Conservation (phyloP, 53 echinoderm and acorn worm genomes). For the Henricia sp. region DNA sequence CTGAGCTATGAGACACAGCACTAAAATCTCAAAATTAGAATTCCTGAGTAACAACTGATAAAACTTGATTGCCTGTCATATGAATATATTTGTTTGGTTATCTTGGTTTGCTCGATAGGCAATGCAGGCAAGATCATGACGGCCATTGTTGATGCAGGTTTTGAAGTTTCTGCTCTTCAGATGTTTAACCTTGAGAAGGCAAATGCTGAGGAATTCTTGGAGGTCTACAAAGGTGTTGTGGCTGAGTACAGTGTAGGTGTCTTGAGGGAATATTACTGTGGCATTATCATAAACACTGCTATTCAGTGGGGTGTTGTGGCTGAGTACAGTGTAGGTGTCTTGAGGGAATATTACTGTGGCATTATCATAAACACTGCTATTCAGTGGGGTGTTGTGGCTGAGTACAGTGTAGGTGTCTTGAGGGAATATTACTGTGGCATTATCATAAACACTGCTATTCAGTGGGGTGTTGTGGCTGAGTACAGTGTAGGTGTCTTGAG, state of each 20-base stretch:
- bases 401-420: slow-evolving; percentile 81
- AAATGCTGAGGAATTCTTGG: slow-evolving; percentile 94
- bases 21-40: too few relatives aligned
- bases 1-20: too few relatives aligned
- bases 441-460: too few relatives aligned
- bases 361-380: too few relatives aligned
- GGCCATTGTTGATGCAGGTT: slow-evolving; percentile 81
- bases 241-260: slow-evolving; percentile 82
- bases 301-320: slow-evolving; percentile 93
- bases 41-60: not conserved
- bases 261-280: too few relatives aligned
- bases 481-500: slow-evolving; percentile 79
- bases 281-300: too few relatives aligned
- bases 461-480: slow-evolving; percentile 91
- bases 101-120: slow-evolving; percentile 32
- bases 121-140: slow-evolving; percentile 90
- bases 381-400: slow-evolving; percentile 91
- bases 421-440: too few relatives aligned
- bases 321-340: slow-evolving; percentile 80
- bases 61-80: not conserved
- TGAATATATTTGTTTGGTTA: too few relatives aligned
- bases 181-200: slow-evolving; percentile 99
- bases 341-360: too few relatives aligned
- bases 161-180: slow-evolving; percentile 86
- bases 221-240: slow-evolving; percentile 97